Evolutionary conservation across 2,888 invertebrate species (phyloP).

Genomic region (Acrobasis suavella): DNA sequence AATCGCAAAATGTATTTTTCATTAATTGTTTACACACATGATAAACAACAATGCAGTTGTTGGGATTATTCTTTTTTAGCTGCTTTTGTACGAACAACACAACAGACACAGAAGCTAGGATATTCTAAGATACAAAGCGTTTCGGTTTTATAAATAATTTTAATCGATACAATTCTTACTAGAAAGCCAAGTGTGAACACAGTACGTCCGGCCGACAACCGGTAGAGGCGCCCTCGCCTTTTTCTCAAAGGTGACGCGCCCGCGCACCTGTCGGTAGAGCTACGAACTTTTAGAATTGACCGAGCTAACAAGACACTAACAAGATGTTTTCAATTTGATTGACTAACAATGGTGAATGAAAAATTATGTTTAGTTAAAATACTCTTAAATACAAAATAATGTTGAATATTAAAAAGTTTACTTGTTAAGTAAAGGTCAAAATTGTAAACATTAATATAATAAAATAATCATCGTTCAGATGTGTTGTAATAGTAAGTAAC

Average conservation of each 20-base stretch:
- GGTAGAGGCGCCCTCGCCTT: slow-evolving; percentile 54
- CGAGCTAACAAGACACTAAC: slow-evolving; percentile 13
- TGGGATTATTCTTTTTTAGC: too few species aligned
- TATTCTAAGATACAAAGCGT: too few species aligned
- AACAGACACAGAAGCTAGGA: too few species aligned
- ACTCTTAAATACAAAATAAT: not conserved
- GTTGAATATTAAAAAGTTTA: not conserved
- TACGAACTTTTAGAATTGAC: slow-evolving; percentile 38
- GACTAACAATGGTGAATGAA: not conserved
- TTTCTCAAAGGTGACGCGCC: slow-evolving; percentile 70
- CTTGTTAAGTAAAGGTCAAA: not conserved
- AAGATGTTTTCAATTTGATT: slow-evolving; percentile 1
- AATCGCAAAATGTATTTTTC: too few species aligned
- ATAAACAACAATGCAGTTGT: too few species aligned
- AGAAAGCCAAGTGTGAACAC: slow-evolving; percentile 24
- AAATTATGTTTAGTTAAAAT: too few species aligned
- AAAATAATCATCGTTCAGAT: too few species aligned
- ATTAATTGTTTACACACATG: too few species aligned
- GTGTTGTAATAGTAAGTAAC: too few species aligned
- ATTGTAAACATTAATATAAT: too few species aligned
- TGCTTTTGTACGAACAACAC: too few species aligned
- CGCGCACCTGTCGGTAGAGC: slow-evolving; percentile 68
- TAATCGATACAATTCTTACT: slow-evolving; percentile 3
- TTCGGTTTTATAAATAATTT: not conserved
- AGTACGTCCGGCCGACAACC: slow-evolving; percentile 32